Evolutionary conservation across 2,888 invertebrate genomes (phyloP).

Genomic region (Pseudococcus viburni): DNA sequence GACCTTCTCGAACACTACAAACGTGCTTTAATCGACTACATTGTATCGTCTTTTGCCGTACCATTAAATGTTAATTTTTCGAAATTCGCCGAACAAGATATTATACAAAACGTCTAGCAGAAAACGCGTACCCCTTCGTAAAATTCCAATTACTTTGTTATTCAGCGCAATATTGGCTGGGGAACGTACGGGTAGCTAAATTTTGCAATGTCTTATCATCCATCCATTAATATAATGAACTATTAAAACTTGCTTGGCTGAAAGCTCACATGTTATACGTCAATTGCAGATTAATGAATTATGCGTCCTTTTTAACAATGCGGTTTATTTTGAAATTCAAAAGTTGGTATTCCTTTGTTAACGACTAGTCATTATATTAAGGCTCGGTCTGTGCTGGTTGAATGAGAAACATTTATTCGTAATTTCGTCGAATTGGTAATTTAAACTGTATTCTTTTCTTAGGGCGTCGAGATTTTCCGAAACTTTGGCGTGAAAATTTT

Average conservation of each 20-base stretch:
- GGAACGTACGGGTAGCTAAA: background rate
- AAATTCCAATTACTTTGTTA: constrained; percentile 5
- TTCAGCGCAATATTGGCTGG: background rate
- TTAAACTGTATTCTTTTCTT: background rate
- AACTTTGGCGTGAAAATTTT: too few species aligned
- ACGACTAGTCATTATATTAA: constrained; percentile 47
- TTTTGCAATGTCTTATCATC: constrained; percentile 40
- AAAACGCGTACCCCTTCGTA: background rate
- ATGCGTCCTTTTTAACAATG: constrained; percentile 46
- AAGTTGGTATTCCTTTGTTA: constrained; percentile 45
- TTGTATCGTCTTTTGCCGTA: too few species aligned
- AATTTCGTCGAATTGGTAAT: background rate
- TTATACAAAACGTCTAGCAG: background rate
- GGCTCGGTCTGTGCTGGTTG: background rate
- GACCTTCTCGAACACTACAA: too few species aligned
- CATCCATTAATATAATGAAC: constrained; percentile 47
- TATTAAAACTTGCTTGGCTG: constrained; percentile 47
- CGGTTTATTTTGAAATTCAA: constrained; percentile 47
- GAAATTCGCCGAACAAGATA: constrained; percentile 8
- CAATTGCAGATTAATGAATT: constrained; percentile 52
- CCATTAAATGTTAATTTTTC: background rate
- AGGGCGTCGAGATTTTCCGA: background rate
- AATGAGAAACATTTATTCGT: constrained; percentile 4
- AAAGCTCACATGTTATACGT: constrained; percentile 44
- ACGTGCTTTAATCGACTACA: too few species aligned